Percentiles rank a stretch among this genome's conserved stretches.
phyloP scores from a whole-genome alignment of 2,113 vertebrate genomes.

The Oriolus oriolus region DNA sequence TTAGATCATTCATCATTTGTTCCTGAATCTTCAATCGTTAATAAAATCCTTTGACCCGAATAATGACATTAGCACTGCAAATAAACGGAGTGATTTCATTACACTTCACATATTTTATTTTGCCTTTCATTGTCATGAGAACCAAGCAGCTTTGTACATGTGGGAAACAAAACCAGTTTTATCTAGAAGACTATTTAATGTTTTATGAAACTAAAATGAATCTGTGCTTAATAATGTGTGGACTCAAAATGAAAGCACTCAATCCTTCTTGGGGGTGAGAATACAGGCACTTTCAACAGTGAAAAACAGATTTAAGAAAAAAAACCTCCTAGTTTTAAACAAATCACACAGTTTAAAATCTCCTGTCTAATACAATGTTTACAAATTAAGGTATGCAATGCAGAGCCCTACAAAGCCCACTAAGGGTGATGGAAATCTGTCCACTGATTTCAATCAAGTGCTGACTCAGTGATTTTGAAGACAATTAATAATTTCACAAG shows the following conservation, averaged over 20 bases:
- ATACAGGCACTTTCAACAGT: neutral
- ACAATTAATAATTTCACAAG: neutral
- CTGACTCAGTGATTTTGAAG: neutral
- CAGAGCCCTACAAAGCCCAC: neutral
- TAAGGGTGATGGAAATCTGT: neutral
- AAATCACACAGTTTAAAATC: neutral
- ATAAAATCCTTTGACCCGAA: neutral
- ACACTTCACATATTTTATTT: constrained; percentile 16
- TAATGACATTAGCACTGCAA: neutral
- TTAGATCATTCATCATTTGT: neutral
- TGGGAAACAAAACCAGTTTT: constrained; percentile 25
- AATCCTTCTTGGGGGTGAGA: neutral
- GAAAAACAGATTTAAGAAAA: neutral
- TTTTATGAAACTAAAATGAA: constrained; percentile 38
- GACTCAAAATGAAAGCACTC: neutral
- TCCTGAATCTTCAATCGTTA: neutral
- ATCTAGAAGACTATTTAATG: neutral
- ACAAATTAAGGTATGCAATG: neutral
- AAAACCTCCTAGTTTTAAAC: rapidly evolving
- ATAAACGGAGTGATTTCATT: neutral
- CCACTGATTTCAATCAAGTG: neutral
- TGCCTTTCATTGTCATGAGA: constrained; percentile 1
- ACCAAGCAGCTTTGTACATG: neutral
- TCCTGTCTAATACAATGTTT: neutral
- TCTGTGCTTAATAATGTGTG: neutral